phyloP scores from a whole-genome alignment of 2,113 vertebrate species.

The Tinamus guttatus region DNA sequence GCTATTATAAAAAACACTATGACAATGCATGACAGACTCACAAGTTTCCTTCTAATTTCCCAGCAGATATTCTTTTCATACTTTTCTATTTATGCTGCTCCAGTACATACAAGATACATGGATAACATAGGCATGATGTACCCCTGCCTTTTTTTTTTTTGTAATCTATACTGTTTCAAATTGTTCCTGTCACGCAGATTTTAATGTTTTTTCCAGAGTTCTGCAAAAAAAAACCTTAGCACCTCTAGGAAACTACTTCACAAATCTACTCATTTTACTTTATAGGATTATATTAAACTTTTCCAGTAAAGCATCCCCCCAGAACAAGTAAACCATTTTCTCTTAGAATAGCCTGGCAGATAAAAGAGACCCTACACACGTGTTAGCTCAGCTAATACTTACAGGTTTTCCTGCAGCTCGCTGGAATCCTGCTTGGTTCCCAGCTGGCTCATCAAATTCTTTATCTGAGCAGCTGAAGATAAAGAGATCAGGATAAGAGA shows the following conservation, averaged over 20 bases:
- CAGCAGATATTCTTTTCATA: not conserved
- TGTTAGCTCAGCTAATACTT: slow-evolving; percentile 66
- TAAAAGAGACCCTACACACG: not conserved
- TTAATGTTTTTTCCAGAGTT: not conserved
- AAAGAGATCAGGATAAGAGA: not conserved
- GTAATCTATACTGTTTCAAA: not conserved
- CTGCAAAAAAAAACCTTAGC: not conserved
- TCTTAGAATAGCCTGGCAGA: not conserved
- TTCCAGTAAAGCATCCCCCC: not conserved
- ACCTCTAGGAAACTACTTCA: not conserved
- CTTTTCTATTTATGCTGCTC: not conserved
- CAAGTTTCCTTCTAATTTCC: not conserved
- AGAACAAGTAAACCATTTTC: not conserved
- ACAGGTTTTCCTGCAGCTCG: slow-evolving; percentile 93
- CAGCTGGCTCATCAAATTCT: slow-evolving; percentile 92
- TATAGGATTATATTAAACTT: not conserved
- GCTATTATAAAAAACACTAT: not conserved
- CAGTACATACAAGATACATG: not conserved
- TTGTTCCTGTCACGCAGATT: not conserved
- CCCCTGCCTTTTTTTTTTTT: not conserved
- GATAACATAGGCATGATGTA: not conserved
- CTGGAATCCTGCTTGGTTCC: slow-evolving; percentile 93
- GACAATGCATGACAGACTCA: not conserved
- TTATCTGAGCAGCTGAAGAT: slow-evolving; percentile 90
- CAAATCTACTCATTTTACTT: not conserved